Evolutionary conservation across 2,113 vertebrate species (phyloP).

Genomic region (Elaphurus davidianus): DNA sequence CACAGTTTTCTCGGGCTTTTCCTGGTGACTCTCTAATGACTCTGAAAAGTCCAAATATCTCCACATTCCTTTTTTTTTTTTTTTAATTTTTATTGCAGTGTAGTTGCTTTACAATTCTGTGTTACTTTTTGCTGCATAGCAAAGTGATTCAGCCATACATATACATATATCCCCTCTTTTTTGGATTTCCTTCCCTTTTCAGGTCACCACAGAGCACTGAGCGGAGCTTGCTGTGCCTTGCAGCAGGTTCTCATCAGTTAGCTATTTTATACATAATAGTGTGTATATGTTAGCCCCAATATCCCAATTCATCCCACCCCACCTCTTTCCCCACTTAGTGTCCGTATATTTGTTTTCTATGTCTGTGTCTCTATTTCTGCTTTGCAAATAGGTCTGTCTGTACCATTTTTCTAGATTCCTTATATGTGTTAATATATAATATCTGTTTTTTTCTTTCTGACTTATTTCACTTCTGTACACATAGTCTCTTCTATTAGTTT

Average conservation of each 20-base stretch:
- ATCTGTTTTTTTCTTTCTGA: neutral
- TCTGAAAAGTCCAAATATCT: neutral
- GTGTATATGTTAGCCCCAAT: neutral
- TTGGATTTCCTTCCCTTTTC: neutral
- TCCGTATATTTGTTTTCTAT: neutral
- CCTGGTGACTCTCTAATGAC: neutral
- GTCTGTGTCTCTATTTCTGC: neutral
- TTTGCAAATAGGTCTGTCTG: neutral
- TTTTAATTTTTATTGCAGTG: neutral
- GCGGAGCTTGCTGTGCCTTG: neutral
- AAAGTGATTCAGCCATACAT: neutral
- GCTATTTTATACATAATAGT: neutral
- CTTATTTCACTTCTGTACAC: neutral
- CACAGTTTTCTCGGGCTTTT: neutral
- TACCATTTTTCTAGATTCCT: neutral
- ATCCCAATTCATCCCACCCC: neutral
- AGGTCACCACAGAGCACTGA: neutral
- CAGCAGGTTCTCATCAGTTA: neutral
- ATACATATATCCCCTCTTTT: neutral
- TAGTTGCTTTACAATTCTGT: neutral
- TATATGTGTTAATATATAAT: neutral
- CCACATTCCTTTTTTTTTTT: neutral
- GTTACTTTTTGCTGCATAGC: neutral
- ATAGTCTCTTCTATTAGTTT: neutral
- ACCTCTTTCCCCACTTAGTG: neutral